These are phyloP conservation scores for Plagodis pulveraria DNA, from an alignment of 2,888 invertebrate species.

Conservation along the genomic window DNA sequence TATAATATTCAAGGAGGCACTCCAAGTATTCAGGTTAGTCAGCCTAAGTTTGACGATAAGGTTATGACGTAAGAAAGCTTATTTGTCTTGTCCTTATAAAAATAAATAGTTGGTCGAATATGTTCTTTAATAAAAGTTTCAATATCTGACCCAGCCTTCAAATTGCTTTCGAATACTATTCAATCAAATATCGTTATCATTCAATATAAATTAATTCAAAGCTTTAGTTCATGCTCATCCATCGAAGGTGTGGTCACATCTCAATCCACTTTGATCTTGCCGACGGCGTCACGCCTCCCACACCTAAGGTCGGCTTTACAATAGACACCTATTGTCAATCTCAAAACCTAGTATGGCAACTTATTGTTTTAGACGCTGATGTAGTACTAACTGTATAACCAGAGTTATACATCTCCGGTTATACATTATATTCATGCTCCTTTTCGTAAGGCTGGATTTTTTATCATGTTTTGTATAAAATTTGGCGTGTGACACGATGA, in stretches of 20 bases:
- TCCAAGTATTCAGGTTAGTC: no score
- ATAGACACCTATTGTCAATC: constrained; percentile 49
- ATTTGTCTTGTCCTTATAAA: no score
- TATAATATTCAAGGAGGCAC: no score
- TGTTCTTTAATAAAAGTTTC: no score
- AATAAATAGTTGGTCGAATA: no score
- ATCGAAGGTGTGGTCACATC: constrained; percentile 38
- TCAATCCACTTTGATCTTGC: constrained; percentile 59
- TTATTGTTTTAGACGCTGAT: constrained; percentile 50
- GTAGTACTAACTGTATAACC: no score
- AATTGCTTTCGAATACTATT: background rate
- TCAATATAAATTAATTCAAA: constrained; percentile 29
- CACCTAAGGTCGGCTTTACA: constrained; percentile 51
- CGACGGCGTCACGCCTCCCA: constrained; percentile 39
- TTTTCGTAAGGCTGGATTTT: constrained; percentile 6
- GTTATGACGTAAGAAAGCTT: no score
- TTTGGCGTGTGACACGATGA: no score
- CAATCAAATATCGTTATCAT: constrained; percentile 16
- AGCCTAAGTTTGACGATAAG: no score
- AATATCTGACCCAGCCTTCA: no score
- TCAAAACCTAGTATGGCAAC: constrained; percentile 59
- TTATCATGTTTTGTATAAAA: no score
- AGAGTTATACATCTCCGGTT: background rate
- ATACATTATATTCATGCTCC: constrained; percentile 5
- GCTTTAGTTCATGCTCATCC: constrained; percentile 29